Percentiles rank a stretch among this genome's conserved stretches.
phyloP scores from a whole-genome alignment of 2,888 invertebrate species.

The Caenorhabditis angaria region DNA sequence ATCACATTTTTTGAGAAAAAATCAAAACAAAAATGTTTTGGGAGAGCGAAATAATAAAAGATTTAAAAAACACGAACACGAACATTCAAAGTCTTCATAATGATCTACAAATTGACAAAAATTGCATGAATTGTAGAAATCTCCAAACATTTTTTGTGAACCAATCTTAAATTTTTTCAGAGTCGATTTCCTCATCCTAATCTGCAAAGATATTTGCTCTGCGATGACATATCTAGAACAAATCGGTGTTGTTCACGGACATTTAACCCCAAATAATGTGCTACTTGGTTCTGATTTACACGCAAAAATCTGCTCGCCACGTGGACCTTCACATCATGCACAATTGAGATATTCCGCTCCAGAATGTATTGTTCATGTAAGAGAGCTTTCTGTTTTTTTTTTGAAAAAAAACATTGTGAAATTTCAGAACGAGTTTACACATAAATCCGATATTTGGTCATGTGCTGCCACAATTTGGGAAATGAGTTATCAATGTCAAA shows the following conservation, averaged over 20 bases:
- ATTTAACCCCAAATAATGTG: conserved; percentile 59
- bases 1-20: too few species aligned
- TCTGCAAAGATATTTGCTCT: conserved; percentile 54
- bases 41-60: too few species aligned
- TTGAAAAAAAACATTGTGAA: background rate
- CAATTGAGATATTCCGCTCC: conserved; percentile 66
- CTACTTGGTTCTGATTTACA: conserved; percentile 48
- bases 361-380: conserved; percentile 63
- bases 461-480: conserved; percentile 88
- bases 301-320: conserved; percentile 54
- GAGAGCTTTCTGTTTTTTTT: background rate
- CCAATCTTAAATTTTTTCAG: conserved; percentile 12
- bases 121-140: too few species aligned
- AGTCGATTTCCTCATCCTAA: conserved; percentile 33
- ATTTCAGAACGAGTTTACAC: conserved; percentile 85
- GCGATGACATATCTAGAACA: conserved; percentile 60
- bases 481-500: conserved; percentile 83
- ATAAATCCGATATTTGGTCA: conserved; percentile 90
- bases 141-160: background rate
- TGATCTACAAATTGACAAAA: too few species aligned
- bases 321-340: conserved; percentile 65
- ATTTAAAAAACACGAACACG: too few species aligned
- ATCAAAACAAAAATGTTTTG: too few species aligned
- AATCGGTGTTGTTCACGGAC: conserved; percentile 62
- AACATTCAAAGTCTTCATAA: too few species aligned